Base-by-base conservation (phyloP, 2,113 vertebrate genomes). In the Neopipo cinnamomea region DNA sequence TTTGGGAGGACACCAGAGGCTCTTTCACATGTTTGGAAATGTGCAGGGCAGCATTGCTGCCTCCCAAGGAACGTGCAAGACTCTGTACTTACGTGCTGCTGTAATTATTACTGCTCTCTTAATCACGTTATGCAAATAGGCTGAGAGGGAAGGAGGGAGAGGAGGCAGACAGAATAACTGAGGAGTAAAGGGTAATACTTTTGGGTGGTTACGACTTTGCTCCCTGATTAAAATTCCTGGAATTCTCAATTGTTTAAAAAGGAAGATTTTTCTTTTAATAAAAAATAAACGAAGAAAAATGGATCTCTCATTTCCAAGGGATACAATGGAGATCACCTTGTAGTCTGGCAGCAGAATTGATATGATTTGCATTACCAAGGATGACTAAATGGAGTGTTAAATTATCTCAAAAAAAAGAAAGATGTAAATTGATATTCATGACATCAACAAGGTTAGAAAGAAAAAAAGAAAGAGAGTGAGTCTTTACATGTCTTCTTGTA, bases 361-460 rank as follows among this genome's bases (percentile, higher is more conserved):
- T 95, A 55, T 74, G 85, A 97, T 95, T 96, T 96, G 74, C 93
- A 93, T 97, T 93, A 91, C 87, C 86, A 94, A 98, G 88, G 96
- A 95, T 96, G 71, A 96, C 89, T 97, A 97, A 97, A 94, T 97
- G 87, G 89, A 86, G 83, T 97, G 78, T 96, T 96, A 98, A 96
- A 96, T 97, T 95, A 88, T 96, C 95, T 95, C 70, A 55, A 94
- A 91, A 72, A 92, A 88, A 88, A 85, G 67, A 39, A 91, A 85
- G 94, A 55, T 63, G 37, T 94, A 58, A 93, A 94, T 88, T 82
- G 73, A 86, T 88, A 75, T 94, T 88, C 91, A 84, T 80, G 76
- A 86, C 90, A 95, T 85, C 74, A 94, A 92, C 84, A 86, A 97
- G 90, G 87, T 95, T 96, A 93, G 85, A 66, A 59, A 20, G 12